These are phyloP conservation scores for Ormyrus thymus DNA, from an alignment of 2,888 invertebrate species.

Conservation along the genomic window DNA sequence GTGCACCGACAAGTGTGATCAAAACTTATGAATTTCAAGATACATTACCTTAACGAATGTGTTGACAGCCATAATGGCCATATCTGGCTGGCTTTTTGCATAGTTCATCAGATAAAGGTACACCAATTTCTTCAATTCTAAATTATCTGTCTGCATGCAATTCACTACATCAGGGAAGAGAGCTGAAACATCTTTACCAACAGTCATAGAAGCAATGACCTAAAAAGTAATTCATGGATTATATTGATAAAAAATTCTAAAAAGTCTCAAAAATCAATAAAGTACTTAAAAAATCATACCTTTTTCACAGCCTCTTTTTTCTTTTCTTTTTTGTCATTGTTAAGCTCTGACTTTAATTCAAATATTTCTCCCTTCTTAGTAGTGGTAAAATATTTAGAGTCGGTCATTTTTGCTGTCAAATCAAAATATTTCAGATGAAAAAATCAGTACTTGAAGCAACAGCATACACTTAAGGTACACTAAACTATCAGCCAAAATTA, in stretches of 20 bases:
- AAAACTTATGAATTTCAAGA: constrained; percentile 58
- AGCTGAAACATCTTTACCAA: constrained; percentile 99
- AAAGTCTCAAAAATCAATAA: neutral
- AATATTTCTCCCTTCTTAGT: constrained; percentile 99
- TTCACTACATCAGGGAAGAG: constrained; percentile 99
- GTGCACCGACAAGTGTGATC: constrained; percentile 61
- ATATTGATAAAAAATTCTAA: neutral
- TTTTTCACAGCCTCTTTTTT: constrained; percentile 99
- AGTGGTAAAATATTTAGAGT: constrained; percentile 99
- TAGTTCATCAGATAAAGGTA: constrained; percentile 99
- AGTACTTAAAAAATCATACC: constrained; percentile 76
- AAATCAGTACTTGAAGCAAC: neutral
- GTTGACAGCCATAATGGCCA: constrained; percentile 99
- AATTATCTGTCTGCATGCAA: constrained; percentile 99
- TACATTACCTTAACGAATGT: constrained; percentile 96
- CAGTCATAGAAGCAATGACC: constrained; percentile 99
- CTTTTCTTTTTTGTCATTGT: constrained; percentile 99
- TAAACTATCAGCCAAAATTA: neutral
- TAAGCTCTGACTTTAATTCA: constrained; percentile 98
- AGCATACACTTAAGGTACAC: neutral
- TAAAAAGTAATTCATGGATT: constrained; percentile 71
- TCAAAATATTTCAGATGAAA: constrained; percentile 14
- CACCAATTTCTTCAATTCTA: constrained; percentile 98
- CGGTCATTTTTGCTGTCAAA: constrained; percentile 85
- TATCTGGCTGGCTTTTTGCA: constrained; percentile 99